Percentiles rank a stretch among this genome's conserved stretches.
These are phyloP conservation scores for Caenorhabditis doughertyi DNA, from an alignment of 2,888 invertebrate species.

Conservation along the genomic window DNA sequence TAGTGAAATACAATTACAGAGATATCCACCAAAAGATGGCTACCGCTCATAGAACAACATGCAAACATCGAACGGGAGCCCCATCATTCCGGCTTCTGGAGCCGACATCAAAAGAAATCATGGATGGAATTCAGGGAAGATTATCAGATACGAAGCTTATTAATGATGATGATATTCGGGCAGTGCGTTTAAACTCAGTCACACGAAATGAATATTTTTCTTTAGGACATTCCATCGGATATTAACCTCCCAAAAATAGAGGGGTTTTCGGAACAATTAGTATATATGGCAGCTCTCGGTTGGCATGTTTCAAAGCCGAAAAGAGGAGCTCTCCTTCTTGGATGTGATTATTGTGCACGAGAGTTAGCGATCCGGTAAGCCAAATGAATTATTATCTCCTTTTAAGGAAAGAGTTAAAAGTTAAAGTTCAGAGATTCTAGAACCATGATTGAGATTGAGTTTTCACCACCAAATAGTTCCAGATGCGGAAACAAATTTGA, in stretches of 20 bases:
- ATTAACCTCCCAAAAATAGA: conserved; percentile 48
- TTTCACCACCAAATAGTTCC: background rate
- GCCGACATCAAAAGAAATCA: conserved; percentile 54
- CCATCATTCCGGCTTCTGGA: conserved; percentile 47
- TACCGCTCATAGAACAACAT: conserved; percentile 57
- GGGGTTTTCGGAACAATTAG: conserved; percentile 16
- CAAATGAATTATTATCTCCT: too few species aligned
- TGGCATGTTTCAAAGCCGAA: conserved; percentile 51
- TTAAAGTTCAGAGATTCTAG: too few species aligned
- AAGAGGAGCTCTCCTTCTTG: conserved; percentile 42
- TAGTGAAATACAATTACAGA: conserved; percentile 17
- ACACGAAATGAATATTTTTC: background rate
- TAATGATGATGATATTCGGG: conserved; percentile 32
- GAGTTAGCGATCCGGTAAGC: conserved; percentile 51
- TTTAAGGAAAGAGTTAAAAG: too few species aligned
- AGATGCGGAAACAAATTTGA: conserved; percentile 56
- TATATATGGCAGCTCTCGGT: conserved; percentile 51
- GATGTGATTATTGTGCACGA: conserved; percentile 61
- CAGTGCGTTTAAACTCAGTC: conserved; percentile 1
- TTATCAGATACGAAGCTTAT: conserved; percentile 22
- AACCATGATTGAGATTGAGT: too few species aligned
- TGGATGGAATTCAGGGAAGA: conserved; percentile 52
- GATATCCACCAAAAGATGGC: conserved; percentile 58
- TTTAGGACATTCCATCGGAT: conserved; percentile 51
- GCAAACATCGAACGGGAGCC: conserved; percentile 49